These are phyloP conservation scores for Noctua janthe DNA, from an alignment of 2,888 invertebrate genomes.

Conservation along the genomic window DNA sequence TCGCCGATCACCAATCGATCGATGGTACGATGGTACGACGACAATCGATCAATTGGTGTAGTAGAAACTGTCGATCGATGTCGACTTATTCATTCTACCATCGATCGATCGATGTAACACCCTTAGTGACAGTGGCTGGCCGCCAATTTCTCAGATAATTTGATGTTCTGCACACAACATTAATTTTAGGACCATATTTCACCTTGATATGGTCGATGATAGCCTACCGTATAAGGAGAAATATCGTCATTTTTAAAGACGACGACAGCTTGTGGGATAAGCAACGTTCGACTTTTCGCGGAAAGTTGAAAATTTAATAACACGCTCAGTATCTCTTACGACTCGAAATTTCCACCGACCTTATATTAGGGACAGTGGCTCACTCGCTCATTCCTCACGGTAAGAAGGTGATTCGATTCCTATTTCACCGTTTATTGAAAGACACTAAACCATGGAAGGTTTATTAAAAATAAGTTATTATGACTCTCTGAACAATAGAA, in stretches of 20 bases:
- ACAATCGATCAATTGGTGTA: background rate
- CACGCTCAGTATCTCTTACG: background rate
- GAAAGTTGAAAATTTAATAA: background rate
- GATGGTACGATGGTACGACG: too few species aligned
- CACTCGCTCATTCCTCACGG: background rate
- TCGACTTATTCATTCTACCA: too few species aligned
- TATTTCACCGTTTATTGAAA: slow-evolving; percentile 4
- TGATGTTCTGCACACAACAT: background rate
- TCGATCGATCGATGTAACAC: too few species aligned
- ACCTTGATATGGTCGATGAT: background rate
- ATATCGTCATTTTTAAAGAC: background rate
- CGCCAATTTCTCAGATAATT: background rate
- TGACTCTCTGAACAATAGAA: background rate
- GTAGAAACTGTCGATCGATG: too few species aligned
- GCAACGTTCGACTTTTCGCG: background rate
- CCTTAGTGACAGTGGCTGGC: background rate
- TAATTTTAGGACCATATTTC: background rate
- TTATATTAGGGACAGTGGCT: background rate
- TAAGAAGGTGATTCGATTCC: background rate
- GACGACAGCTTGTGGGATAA: background rate
- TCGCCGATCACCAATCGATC: too few species aligned
- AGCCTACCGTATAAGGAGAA: background rate
- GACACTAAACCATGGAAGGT: background rate
- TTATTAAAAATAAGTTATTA: slow-evolving; percentile 11
- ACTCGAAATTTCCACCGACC: background rate